Evolutionary conservation across 2,888 invertebrate genomes (phyloP).

Genomic region (Neoitamus cyanurus): DNA sequence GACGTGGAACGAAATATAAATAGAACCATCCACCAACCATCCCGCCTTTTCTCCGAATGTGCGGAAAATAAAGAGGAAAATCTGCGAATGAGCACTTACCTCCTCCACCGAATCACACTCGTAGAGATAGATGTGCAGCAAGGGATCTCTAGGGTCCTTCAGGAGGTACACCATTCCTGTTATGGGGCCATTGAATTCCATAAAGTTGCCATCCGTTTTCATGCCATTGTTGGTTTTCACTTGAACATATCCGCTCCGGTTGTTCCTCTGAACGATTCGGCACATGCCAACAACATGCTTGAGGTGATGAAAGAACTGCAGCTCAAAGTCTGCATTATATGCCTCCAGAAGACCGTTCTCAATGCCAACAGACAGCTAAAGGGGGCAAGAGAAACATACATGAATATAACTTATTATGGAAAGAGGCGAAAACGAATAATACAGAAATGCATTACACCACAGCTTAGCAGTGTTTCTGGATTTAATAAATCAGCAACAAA

Average conservation of each 20-base stretch:
- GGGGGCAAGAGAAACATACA: not conserved
- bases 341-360: constrained; percentile 77
- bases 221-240: constrained; percentile 56
- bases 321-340: constrained; percentile 77
- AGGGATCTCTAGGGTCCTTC: constrained; percentile 77
- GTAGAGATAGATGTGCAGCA: constrained; percentile 80
- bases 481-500: not conserved
- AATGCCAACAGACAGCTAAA: constrained; percentile 77
- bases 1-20: not conserved
- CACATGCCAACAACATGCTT: constrained; percentile 71
- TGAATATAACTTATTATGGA: constrained; percentile 54
- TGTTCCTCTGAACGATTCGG: constrained; percentile 62
- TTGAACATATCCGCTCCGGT: constrained; percentile 62
- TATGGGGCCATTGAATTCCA: constrained; percentile 69
- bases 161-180: constrained; percentile 79
- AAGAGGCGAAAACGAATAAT: not conserved
- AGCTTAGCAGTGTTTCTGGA: not conserved
- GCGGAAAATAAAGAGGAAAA: not conserved
- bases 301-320: constrained; percentile 74
- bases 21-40: not conserved
- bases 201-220: constrained; percentile 59
- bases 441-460: not conserved
- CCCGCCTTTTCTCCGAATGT: not conserved
- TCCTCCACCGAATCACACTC: constrained; percentile 74
- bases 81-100: constrained; percentile 69